Conservation (phyloP, 2,888 invertebrate species). For the Platypus cylindrus region DNA sequence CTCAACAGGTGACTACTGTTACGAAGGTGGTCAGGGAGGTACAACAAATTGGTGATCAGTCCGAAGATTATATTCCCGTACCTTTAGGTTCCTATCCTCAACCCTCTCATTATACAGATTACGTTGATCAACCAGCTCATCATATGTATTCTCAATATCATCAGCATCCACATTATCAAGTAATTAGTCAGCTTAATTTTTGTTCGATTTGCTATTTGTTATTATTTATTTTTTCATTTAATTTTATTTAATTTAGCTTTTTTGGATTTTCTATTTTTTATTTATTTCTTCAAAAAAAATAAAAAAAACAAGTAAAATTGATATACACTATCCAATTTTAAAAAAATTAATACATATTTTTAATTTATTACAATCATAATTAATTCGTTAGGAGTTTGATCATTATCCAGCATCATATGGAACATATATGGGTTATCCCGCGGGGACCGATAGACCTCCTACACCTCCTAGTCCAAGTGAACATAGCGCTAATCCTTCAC, state of each 20-base stretch:
- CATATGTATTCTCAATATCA: constrained; percentile 39
- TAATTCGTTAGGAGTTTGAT: constrained; percentile 37
- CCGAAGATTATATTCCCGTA: constrained; percentile 41
- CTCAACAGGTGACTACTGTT: constrained; percentile 57
- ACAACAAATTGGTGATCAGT: constrained; percentile 43
- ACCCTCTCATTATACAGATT: constrained; percentile 38
- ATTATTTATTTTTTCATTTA: too few relatives aligned
- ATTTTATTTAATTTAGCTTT: too few relatives aligned
- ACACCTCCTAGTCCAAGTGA: constrained; percentile 45
- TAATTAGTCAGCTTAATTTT: constrained; percentile 1
- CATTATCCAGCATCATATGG: constrained; percentile 42
- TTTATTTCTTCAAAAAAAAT: too few relatives aligned
- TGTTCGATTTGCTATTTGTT: not conserved
- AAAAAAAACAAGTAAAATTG: too few relatives aligned
- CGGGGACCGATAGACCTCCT: constrained; percentile 37
- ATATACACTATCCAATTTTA: not conserved
- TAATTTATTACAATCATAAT: not conserved
- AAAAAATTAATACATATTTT: not conserved
- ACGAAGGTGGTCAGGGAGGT: constrained; percentile 58
- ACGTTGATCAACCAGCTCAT: constrained; percentile 36
- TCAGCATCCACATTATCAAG: constrained; percentile 40
- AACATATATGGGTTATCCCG: constrained; percentile 35
- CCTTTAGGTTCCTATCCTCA: constrained; percentile 36
- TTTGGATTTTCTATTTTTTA: too few relatives aligned
- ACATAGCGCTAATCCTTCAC: constrained; percentile 42